These are phyloP conservation scores for Sylvia atricapilla DNA, from an alignment of 2,113 vertebrate species.

Conservation along the genomic window DNA sequence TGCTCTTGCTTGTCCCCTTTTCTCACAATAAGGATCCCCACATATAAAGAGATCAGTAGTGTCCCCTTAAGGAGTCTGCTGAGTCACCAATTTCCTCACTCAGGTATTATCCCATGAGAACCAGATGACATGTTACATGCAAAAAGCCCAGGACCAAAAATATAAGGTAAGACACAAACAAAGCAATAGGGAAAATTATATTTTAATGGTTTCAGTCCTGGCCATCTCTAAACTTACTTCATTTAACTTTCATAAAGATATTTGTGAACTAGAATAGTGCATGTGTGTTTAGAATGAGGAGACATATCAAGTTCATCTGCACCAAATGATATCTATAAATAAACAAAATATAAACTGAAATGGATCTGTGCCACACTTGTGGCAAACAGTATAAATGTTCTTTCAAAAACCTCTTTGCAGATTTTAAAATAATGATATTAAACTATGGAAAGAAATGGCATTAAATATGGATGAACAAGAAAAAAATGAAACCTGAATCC, in stretches of 20 bases:
- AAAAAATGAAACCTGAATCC: not conserved
- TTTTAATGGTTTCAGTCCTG: not conserved
- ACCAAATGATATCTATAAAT: not conserved
- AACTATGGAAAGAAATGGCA: not conserved
- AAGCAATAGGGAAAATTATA: not conserved
- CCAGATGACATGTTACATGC: not conserved
- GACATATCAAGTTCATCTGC: not conserved
- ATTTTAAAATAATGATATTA: not conserved
- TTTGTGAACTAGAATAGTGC: not conserved
- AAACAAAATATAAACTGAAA: not conserved
- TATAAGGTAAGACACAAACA: not conserved
- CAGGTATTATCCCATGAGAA: not conserved
- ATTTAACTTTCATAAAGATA: not conserved
- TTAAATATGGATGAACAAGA: slow-evolving; percentile 2
- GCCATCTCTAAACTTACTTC: not conserved
- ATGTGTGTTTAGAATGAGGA: not conserved
- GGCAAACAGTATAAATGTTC: not conserved
- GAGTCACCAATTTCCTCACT: not conserved
- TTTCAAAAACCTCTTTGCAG: not conserved
- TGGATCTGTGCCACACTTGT: not conserved
- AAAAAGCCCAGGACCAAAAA: not conserved
- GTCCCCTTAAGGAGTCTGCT: not conserved
- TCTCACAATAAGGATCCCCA: not conserved
- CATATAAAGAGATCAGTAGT: not conserved
- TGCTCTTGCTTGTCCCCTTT: not conserved